These are phyloP conservation scores for Rhinogobius similis DNA, from an alignment of 2,113 vertebrate genomes.

Conservation along the genomic window DNA sequence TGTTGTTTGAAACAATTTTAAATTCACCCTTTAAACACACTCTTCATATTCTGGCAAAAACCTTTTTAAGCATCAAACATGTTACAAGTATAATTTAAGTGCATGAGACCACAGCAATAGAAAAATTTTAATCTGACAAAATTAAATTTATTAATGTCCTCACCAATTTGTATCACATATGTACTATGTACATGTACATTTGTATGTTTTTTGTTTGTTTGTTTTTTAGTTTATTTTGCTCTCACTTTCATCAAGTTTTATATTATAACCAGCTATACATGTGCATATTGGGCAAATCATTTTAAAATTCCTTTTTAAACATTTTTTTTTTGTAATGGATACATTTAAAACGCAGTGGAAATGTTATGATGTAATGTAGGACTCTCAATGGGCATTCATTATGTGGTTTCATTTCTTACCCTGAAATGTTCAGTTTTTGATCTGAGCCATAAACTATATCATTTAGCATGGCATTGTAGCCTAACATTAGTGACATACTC, in stretches of 20 bases:
- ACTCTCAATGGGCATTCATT: conserved; percentile 60
- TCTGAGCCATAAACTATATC: conserved; percentile 67
- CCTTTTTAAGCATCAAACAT: conserved; percentile 65
- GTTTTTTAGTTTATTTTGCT: conserved; percentile 7
- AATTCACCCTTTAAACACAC: conserved; percentile 71
- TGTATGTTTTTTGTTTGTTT: conserved; percentile 3
- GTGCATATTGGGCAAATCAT: not conserved
- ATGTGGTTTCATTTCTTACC: conserved; percentile 41
- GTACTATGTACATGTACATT: conserved; percentile 5
- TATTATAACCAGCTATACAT: conserved; percentile 7
- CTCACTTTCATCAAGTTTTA: conserved; percentile 14
- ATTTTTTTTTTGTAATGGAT: conserved; percentile 28
- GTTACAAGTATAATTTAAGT: conserved; percentile 64
- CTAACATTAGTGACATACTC: conserved; percentile 49
- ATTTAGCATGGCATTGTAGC: conserved; percentile 60
- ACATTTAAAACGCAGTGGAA: not conserved
- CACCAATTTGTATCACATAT: conserved; percentile 6
- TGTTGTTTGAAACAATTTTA: conserved; percentile 60
- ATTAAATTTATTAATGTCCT: conserved; percentile 25
- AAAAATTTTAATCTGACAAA: conserved; percentile 28
- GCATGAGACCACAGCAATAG: conserved; percentile 74
- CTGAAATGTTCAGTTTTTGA: conserved; percentile 48
- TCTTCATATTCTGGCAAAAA: conserved; percentile 66
- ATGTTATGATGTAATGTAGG: conserved; percentile 30
- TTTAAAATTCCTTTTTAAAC: conserved; percentile 27